phyloP scores from a whole-genome alignment of 2,797 vertebrate species.

The Ciconia nigra region DNA sequence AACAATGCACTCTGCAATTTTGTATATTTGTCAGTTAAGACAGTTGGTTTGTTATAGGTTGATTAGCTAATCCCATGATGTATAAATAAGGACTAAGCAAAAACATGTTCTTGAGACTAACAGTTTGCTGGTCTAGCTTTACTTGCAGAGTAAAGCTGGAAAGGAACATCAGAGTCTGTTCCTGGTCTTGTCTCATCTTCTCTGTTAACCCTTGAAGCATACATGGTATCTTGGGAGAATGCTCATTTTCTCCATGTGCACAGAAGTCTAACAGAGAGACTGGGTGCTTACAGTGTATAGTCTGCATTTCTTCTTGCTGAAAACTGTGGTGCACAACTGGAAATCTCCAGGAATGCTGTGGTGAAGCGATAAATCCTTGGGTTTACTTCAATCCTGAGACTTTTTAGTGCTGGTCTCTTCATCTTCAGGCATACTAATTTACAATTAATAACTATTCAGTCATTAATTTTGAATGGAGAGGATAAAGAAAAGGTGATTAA shows the following conservation, averaged over 20 bases:
- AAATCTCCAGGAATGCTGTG: neutral
- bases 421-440: neutral
- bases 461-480: neutral
- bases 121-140: neutral
- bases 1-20: too few species aligned
- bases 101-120: neutral
- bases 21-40: neutral
- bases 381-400: neutral
- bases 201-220: neutral
- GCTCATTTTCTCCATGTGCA: neutral
- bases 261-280: neutral
- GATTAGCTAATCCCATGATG: neutral
- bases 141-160: neutral
- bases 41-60: neutral
- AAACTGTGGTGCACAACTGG: neutral
- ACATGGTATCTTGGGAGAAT: neutral
- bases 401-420: neutral
- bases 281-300: neutral
- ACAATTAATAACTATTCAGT: neutral
- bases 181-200: neutral
- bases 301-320: neutral
- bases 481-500: neutral
- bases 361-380: rapidly evolving
- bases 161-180: neutral
- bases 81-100: neutral